Base-by-base conservation (phyloP, 2,113 vertebrate genomes). In the Tyto alba region DNA sequence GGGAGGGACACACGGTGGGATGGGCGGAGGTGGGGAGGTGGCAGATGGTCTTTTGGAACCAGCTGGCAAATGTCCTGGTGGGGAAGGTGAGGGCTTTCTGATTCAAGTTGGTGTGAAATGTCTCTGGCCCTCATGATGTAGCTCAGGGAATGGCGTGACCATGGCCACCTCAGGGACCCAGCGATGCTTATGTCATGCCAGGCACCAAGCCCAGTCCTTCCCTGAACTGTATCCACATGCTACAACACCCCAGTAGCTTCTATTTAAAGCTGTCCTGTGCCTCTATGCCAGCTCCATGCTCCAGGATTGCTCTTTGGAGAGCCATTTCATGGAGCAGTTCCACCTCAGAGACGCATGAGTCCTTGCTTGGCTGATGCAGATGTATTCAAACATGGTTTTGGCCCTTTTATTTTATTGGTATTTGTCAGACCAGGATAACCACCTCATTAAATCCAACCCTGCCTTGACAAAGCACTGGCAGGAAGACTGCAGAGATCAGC, bases 401-500 rank as follows among this genome's bases (percentile, higher is more conserved):
- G 27, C 50, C 72, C 19, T 89, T 77, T 82, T 87, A n/a, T 76
- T 85, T 78, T 90, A 60, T 27, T 64, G 27, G 63, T 40, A 2
- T 93, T 96, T 73, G 62, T 94, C 92, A 95, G 74, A 74, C 41
- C 36, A 71, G 82, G 86, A 71, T 80, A 88, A 93, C 90, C 62
- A 82, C 50, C 59, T 93, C 77, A 84, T 96, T 97, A 97, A 94
- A 96, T 64, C 74, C 89, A 86, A 1, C 62, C 40, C 72, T 86
- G 81, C 69, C 88, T 85, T 86, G 62, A 88, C 91, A 69, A 71
- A 94, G 78, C 69, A 34, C 77, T 90, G 88, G 85, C 85, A 90
- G 48, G 6, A 48, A 75, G 86, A 85, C 45, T 91, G 92, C 92
- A 79, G 71, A 93, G 74, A 92, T 92, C 94, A 94, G 83, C 88